Base-by-base conservation (phyloP, 2,113 vertebrate species). In the Prunella himalayana region DNA sequence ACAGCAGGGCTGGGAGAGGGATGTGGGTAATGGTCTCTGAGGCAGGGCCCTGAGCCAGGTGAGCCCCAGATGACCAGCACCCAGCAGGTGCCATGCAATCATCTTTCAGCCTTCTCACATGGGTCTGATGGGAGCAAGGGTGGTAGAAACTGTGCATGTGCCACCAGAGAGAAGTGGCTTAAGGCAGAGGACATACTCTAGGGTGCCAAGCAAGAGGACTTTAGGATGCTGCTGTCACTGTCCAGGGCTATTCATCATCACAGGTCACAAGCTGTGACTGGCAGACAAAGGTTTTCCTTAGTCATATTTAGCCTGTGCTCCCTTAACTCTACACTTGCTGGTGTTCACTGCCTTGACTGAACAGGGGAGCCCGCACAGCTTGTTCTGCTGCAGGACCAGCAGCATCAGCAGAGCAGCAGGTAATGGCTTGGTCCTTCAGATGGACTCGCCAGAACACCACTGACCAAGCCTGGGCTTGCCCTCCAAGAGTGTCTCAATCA, bases 381-480 rank as follows among this genome's bases (percentile, higher is more conserved):
- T 28, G 56, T 47, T 86, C 63, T 72, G 53, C 82, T 94, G 59
- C 71, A 80, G 42, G 39, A 94, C 69, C 47, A 70, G 90, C 82
- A 92, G 80, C 82, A 80, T 57, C 82, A 93, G 94, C 88, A 81
- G 19, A 51, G 47, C 9, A 78, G 69, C 56, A 64, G 22, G 69
- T 49, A 66, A 42, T 15, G 47, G 80, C 86, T 10, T 66, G 50
- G 72, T 73, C 47, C 64, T 93, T 81, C 68, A 60, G 39, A 23
- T 25, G 47, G 59, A 76, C 54, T 93, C 4, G 6, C 25, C 33
- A 70, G 20, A 88, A 54, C 39, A 63, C 21, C 47, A 54, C 56
- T 92, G 82, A 86, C 86, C 72, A 83, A 71, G 95, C 72, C 88
- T 75, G 39, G 88, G 72, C 92, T 90, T 92, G 94, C 28, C 60